Base-by-base conservation (phyloP, 2,113 vertebrate genomes). In the Pelodiscus sinensis region DNA sequence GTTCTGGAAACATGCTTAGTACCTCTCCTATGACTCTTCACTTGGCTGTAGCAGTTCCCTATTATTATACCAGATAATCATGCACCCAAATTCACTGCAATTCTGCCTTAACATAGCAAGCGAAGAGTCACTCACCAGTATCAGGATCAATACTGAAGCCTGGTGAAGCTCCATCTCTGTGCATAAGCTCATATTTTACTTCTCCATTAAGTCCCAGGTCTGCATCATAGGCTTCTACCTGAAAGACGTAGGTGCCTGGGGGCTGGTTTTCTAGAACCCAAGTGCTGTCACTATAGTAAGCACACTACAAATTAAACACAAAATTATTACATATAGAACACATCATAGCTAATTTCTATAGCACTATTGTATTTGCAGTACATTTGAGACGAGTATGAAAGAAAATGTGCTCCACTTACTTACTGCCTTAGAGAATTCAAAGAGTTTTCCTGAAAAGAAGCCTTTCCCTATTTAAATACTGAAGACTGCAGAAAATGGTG, bases 101-200 rank as follows among this genome's bases (percentile, higher is more conserved):
- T 54, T 19, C 44, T 62, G 19, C 38, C 83, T 90, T 31, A 56
- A 71, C 50, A 57, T 57, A 38, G 25, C 3, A 86, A 81, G 11
- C 4, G 21, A 24, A 54, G 65, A 79, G 79, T 57, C 25, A 92
- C 92, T 85, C 77, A 99, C 99, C 99, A 86, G 98, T 98, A 93
- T 98, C 97, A 5, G 98, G 94, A 78, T 99, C 96, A 56, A 99
- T 98, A 95, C 92, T 95, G 88, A 99, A 99, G 19, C 97, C 98
- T 0, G 98, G 97, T 4, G 98, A 98, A 84, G 98, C 96, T 7
- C 98, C 98, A 0, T 99, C 98, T 75, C 98, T 94, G 90, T 98
- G 97, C 98, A 99, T 98, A 96, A 99, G 98, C 77, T 98, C 98
- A 1, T 99, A 99, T 51, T 98, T 98, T 94, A 99, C 98, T 94